Evolutionary conservation across 2,888 invertebrate species (phyloP), one percentile per base, ranked within the genome.

Genomic region (Calameuta pallipes): DNA sequence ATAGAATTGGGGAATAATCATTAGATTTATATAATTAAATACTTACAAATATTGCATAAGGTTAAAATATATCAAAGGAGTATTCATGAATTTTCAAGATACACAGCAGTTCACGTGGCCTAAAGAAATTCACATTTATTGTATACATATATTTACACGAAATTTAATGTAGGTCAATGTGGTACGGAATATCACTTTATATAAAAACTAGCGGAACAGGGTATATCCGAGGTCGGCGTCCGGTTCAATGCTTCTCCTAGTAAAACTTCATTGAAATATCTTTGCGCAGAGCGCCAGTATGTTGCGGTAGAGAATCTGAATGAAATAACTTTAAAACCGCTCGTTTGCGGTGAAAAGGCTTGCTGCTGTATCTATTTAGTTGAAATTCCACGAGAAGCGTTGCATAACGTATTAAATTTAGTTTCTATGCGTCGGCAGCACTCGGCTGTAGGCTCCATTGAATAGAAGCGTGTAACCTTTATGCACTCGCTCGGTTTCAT

Each of bases 381-480:
- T 34, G 74, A 74, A 74, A 74, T 74, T 36, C 74, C 34, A 36
- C 12, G 36, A 23, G 74, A 23, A 34, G 36, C 34, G 33, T 31
- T 35, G 34, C 37, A 74, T 74, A 30, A 36, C 74, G 74, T 34
- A 35, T 74, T 74, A 34, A 74, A 74, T 74, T 74, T 35, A 74
- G 74, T 74, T 74, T 74, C 74, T 36, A 74, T 74, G 74, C 30
- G 36, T 34, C 74, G 74, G 36, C 34, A 34, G 23, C 56, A 56
- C 56, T 56, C 23, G 56, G 56, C 23, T 56, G 9, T 23, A 56
- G 23, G 56, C 56, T 23, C 23, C 56, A 56, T 56, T 56, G 23
- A 56, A 56, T 56, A 56, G 56, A 56, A 56, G 23, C 56, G 56
- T 56, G 56, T 56, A 56, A 56, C 56, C 56, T 56, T 56, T 56